Percentiles rank a stretch among this genome's conserved stretches.
Evolutionary conservation across 2,113 vertebrate species (phyloP).

Genomic region (Gambusia holbrooki): DNA sequence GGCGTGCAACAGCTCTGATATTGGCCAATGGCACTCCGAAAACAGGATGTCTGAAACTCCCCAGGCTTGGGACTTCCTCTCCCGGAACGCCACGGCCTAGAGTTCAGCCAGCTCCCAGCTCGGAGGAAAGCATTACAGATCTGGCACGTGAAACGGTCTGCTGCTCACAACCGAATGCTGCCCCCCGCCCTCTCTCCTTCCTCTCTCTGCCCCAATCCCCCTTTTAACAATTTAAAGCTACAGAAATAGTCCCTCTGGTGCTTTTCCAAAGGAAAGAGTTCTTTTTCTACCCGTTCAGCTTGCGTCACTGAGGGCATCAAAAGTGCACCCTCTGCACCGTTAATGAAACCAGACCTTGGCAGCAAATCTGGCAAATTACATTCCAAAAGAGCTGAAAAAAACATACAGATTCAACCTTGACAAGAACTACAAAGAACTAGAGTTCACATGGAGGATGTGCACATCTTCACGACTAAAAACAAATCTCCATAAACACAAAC

Average conservation of each 20-base stretch:
- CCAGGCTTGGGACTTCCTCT: constrained; percentile 76
- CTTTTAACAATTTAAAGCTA: constrained; percentile 72
- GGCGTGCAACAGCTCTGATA: constrained; percentile 56
- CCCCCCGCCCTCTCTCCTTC: constrained; percentile 6
- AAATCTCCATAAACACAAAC: constrained; percentile 15
- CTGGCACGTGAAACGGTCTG: constrained; percentile 73
- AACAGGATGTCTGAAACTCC: constrained; percentile 82
- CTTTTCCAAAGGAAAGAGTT: constrained; percentile 71
- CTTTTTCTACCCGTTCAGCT: constrained; percentile 52
- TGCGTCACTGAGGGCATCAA: constrained; percentile 72
- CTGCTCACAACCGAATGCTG: constrained; percentile 55
- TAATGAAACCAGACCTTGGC: constrained; percentile 58
- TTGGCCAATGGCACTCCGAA: constrained; percentile 65
- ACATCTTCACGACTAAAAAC: constrained; percentile 24
- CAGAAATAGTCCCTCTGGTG: constrained; percentile 75
- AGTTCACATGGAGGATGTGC: constrained; percentile 49
- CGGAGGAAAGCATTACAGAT: constrained; percentile 73
- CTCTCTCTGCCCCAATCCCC: constrained; percentile 43
- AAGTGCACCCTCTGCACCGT: constrained; percentile 62
- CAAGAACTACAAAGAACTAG: constrained; percentile 41
- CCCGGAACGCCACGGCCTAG: constrained; percentile 59
- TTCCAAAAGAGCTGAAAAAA: constrained; percentile 40
- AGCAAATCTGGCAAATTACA: constrained; percentile 43
- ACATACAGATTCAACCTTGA: constrained; percentile 53
- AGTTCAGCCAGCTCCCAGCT: constrained; percentile 72